Percentiles rank a stretch among this genome's conserved stretches.
Evolutionary conservation across 2,113 vertebrate species (phyloP).

Genomic region (Neofelis nebulosa): DNA sequence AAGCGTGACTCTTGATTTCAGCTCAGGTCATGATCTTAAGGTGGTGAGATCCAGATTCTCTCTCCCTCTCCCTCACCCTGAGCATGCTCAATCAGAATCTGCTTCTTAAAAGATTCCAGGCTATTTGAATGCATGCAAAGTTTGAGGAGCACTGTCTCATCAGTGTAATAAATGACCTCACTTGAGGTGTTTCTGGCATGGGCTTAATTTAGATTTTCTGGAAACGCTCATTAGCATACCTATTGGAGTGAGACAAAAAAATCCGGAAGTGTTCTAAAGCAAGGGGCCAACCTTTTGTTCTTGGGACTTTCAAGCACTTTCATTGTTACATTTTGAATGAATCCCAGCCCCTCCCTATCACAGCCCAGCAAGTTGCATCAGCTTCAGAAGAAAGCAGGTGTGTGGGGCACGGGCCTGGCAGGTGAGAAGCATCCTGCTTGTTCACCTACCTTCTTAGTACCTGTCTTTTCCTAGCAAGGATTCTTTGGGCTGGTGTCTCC

Average conservation of each 20-base stretch:
- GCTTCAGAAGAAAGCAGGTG: neutral
- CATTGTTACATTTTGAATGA: neutral
- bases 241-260: neutral
- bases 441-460: neutral
- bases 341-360: neutral
- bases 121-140: neutral
- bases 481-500: neutral
- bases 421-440: neutral
- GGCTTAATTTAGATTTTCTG: conserved; percentile 5
- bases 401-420: neutral
- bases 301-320: neutral
- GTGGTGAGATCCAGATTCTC: too few relatives aligned
- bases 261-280: neutral
- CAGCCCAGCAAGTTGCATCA: neutral
- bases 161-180: neutral
- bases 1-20: too few relatives aligned
- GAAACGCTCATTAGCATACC: neutral
- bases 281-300: neutral
- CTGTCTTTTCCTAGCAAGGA: neutral
- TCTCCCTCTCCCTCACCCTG: too few relatives aligned
- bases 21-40: too few relatives aligned
- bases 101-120: neutral
- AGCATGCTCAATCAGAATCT: neutral
- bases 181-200: neutral
- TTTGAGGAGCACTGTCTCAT: neutral